Base-by-base conservation (phyloP, 2,888 invertebrate species). In the Tryphoninae sp. region DNA sequence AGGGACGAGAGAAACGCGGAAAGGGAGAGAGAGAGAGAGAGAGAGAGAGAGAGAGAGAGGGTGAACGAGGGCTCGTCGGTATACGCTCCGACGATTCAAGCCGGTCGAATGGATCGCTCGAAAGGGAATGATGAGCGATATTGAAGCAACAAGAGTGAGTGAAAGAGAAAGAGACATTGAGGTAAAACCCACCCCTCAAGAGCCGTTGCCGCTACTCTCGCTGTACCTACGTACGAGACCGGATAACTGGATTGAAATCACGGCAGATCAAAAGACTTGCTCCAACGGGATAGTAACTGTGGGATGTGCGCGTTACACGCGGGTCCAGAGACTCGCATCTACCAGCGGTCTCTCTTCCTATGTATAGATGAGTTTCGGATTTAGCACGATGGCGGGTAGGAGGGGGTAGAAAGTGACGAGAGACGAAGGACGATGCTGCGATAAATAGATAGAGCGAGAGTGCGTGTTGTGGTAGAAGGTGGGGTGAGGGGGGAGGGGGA, bases 221-320 rank as follows among this genome's bases (percentile, higher is more conserved):
- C 23, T 45, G 19, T 73, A 77, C 72, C 64, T 79, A 77, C 72
- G 68, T 79, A 75, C 75, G 81, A 69, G 77, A 67, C 72, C 78
- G 84, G 84, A 85, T 91, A 91, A 91, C 89, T 85, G 90, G 90
- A 91, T 91, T 91, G 89, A 89, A 91, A 90, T 90, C 89, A 89
- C 86, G 84, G 82, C 88, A 91, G 89, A 91, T 91, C 91, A 91
- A 91, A 91, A 90, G 91, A 89, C 88, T 88, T 78, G 84, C 79
- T 79, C 84, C 82, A 74, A 74, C 77, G 75, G 65, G 59, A 67
- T 53, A 53, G 83, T 76, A 83, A 84, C 82, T 83, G 80, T 80
- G 81, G 82, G 84, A 83, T 79, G 84, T 82, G 73, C 80, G 62
- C 64, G 82, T 80, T 78, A 83, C 33, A 33, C 84, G 80, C 69